These are phyloP conservation scores for Schizotus pectinicornis DNA, from an alignment of 2,888 invertebrate species.

Conservation along the genomic window DNA sequence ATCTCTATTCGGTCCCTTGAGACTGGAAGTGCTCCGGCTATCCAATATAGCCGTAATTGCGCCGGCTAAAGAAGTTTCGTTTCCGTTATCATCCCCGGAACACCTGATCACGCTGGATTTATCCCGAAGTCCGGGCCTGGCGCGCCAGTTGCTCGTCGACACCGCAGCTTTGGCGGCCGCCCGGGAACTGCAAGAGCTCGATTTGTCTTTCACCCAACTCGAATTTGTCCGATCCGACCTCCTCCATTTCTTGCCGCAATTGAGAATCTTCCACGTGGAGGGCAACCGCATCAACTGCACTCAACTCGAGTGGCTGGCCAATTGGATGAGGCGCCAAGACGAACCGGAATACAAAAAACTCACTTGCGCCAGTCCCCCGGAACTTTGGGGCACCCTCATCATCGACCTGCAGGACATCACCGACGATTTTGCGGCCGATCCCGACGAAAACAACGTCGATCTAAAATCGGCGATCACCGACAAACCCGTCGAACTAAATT, in stretches of 20 bases:
- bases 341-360: constrained; percentile 55
- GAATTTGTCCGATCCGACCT: constrained; percentile 72
- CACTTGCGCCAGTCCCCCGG: constrained; percentile 56
- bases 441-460: constrained; percentile 18
- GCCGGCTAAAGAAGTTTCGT: constrained; percentile 69
- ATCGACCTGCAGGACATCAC: constrained; percentile 49
- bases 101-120: constrained; percentile 77
- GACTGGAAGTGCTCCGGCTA: constrained; percentile 72
- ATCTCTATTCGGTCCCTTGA: constrained; percentile 70
- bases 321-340: constrained; percentile 68
- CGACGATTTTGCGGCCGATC: constrained; percentile 27
- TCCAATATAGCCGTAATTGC: constrained; percentile 67
- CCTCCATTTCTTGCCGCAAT: constrained; percentile 71
- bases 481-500: too few relatives aligned
- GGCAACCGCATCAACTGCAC: constrained; percentile 78
- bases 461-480: not conserved
- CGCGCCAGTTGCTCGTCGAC: constrained; percentile 72
- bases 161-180: constrained; percentile 75
- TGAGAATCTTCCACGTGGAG: constrained; percentile 69
- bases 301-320: constrained; percentile 68
- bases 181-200: constrained; percentile 71
- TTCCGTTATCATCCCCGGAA: constrained; percentile 74
- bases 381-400: constrained; percentile 52
- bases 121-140: constrained; percentile 74
- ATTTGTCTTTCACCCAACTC: constrained; percentile 69